A percentile compares a stretch with the other conserved stretches of the same genome.
phyloP scores from a whole-genome alignment of 1,140 invertebrate genomes.

The Sinella curviseta region DNA sequence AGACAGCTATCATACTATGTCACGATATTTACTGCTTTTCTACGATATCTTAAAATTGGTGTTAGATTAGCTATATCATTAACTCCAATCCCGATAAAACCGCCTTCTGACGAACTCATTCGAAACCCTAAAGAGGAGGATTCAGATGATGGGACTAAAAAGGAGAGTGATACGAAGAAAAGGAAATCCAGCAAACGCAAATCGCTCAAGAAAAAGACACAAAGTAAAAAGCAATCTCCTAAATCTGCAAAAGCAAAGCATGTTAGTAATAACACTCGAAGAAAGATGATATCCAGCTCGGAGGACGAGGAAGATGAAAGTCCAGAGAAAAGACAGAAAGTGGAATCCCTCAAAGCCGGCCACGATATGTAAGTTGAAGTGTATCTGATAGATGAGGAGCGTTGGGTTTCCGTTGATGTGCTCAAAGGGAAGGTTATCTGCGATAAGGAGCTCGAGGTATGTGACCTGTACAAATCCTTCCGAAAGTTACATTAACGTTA shows the following conservation, averaged over 20 bases:
- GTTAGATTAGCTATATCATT: conserved; percentile 73
- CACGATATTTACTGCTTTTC: conserved; percentile 71
- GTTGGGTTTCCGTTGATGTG: conserved; percentile 78
- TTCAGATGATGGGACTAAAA: conserved; percentile 27
- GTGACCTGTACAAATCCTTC: conserved; percentile 53
- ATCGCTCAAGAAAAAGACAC: conserved; percentile 41
- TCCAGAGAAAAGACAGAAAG: conserved; percentile 31
- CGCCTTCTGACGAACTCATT: conserved; percentile 60
- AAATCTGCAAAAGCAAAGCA: conserved; percentile 33
- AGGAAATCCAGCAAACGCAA: conserved; percentile 31
- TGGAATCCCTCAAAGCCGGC: conserved; percentile 37
- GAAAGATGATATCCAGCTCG: conserved; percentile 52
- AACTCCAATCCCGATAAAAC: conserved; percentile 65
- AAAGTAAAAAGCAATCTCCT: conserved; percentile 30
- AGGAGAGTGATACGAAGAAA: conserved; percentile 22
- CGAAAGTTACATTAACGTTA: background rate
- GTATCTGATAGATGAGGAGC: conserved; percentile 76
- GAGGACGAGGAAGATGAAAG: conserved; percentile 51
- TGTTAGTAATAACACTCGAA: conserved; percentile 1
- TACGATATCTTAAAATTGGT: conserved; percentile 76
- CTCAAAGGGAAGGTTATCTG: conserved; percentile 71
- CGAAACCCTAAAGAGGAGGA: conserved; percentile 40
- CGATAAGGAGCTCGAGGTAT: conserved; percentile 71
- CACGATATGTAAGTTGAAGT: conserved; percentile 76
- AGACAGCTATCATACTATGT: conserved; percentile 66